Base-by-base conservation (phyloP, 2,797 vertebrate genomes). In the Diglossa cyanea region DNA sequence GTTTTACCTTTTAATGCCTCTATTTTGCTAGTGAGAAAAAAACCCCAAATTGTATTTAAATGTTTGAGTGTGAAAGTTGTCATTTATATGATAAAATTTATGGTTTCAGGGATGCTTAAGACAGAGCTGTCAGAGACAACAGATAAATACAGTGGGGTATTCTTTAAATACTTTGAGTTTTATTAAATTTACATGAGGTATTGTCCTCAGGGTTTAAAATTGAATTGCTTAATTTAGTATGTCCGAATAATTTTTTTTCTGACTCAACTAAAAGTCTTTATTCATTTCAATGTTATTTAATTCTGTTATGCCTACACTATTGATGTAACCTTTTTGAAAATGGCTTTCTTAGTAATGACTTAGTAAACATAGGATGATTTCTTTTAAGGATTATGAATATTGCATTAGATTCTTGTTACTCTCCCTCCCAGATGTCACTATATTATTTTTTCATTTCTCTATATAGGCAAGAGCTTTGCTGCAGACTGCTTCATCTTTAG, bases 391-490 rank as follows among this genome's bases (percentile, higher is more conserved):
- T 65, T 24, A 50, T 63, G 42, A 71, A 47, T 85, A 74, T 57
- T 88, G 37, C 7, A 14, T 88, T 62, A 31, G 20, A 48, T 70
- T 79, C 60, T 89, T 78, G 14, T 86, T 62, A 30, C 11, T 14
- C 17, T 88, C 53, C 26, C 24, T 86, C 58, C 15, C 58, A 66
- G 37, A 55, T 90, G 74, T 93, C 28, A 39, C 11, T 35, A 3
- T 66, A 6, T 33, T n/a, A 15, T 33, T 73, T 58, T 37, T 55
- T 33, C 15, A 66, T 68, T 89, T 93, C 72, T 95, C 37, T 61
- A 18, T 51, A n/a, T 85, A 99, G 99, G 99, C 99, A 24, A 99
- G 98, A 97, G 99, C 99, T 48, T 98, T 99, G 71, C 97, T 99
- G 57, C 99, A 99, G 90, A 99, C 99, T 2, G 98, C 99, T 9